Percentiles rank a stretch among this genome's conserved stretches.
These are phyloP conservation scores for Ianthella basta DNA, from an alignment of 37 sponge, comb jelly and placozoan species.

Conservation along the genomic window DNA sequence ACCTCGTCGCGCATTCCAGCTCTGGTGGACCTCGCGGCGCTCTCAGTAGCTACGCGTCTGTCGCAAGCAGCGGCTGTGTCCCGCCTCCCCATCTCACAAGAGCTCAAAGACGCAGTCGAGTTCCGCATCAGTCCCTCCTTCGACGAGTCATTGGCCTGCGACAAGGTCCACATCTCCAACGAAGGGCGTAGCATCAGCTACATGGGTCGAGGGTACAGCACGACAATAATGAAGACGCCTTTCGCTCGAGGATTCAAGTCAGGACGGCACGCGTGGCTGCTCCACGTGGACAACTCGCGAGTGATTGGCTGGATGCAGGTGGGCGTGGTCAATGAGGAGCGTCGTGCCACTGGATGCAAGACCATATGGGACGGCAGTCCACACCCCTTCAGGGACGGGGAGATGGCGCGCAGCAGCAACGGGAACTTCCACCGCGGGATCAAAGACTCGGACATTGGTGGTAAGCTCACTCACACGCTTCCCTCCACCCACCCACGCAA, in stretches of 20 bases:
- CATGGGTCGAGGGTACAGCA: slow-evolving; percentile 83
- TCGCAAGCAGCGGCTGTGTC: slow-evolving; percentile 47
- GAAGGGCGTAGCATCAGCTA: slow-evolving; percentile 68
- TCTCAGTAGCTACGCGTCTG: slow-evolving; percentile 39
- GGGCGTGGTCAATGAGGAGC: slow-evolving; percentile 75
- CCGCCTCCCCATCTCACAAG: slow-evolving; percentile 52
- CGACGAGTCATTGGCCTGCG: slow-evolving; percentile 45
- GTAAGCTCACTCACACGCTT: no score
- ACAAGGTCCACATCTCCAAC: slow-evolving; percentile 63
- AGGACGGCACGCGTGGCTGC: slow-evolving; percentile 83
- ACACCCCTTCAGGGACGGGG: slow-evolving; percentile 86
- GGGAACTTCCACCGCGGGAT: slow-evolving; percentile 85
- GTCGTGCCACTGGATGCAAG: slow-evolving; percentile 53
- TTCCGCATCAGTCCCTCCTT: slow-evolving; percentile 74
- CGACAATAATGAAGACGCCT: slow-evolving; percentile 78
- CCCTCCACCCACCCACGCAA: no score
- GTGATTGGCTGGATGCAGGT: slow-evolving; percentile 94
- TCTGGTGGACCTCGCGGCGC: slow-evolving; percentile 51
- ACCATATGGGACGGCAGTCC: slow-evolving; percentile 91
- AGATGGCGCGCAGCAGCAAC: slow-evolving; percentile 84
- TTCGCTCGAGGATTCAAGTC: slow-evolving; percentile 55
- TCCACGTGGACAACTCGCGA: slow-evolving; percentile 79
- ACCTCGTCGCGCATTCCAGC: slow-evolving; percentile 18
- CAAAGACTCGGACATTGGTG: background rate
- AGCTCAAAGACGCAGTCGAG: slow-evolving; percentile 74